Conservation (phyloP, 2,888 invertebrate species). For the Cheilosia variabilis region DNA sequence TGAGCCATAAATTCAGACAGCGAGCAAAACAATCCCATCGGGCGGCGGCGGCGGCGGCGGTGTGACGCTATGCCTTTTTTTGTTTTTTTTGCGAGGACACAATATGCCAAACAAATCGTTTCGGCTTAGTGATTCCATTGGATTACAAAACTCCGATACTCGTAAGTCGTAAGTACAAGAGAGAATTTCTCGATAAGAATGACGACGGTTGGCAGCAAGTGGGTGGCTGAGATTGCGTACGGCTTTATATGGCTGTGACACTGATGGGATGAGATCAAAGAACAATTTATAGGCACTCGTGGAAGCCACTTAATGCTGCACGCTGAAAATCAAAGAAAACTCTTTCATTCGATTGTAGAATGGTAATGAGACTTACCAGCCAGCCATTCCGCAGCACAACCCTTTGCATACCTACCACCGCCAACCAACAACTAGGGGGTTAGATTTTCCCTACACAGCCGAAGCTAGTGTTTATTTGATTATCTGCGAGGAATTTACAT, state of each 20-base stretch:
- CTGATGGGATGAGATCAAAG: constrained; percentile 63
- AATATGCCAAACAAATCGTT: constrained; percentile 62
- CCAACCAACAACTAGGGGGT: neutral
- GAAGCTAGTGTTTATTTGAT: constrained; percentile 61
- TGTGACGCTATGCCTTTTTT: neutral
- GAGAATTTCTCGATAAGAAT: constrained; percentile 35
- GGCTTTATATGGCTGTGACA: neutral
- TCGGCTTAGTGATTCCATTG: constrained; percentile 61
- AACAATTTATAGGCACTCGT: constrained; percentile 68
- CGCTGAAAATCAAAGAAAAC: constrained; percentile 43
- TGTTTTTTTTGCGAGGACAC: constrained; percentile 31
- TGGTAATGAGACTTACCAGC: constrained; percentile 60
- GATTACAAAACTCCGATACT: constrained; percentile 39
- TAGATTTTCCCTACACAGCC: neutral
- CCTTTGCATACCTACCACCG: constrained; percentile 31
- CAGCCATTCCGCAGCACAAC: constrained; percentile 26
- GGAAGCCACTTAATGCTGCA: constrained; percentile 62
- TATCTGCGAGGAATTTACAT: constrained; percentile 63
- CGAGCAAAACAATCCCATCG: constrained; percentile 33
- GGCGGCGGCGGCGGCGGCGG: neutral
- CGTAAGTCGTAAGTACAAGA: constrained; percentile 36
- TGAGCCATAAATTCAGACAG: constrained; percentile 56
- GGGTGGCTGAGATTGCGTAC: constrained; percentile 19
- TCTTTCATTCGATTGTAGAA: constrained; percentile 57
- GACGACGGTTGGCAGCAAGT: constrained; percentile 4